phyloP scores from a whole-genome alignment of 2,113 vertebrate genomes.

The Macheiramphus alcinus region DNA sequence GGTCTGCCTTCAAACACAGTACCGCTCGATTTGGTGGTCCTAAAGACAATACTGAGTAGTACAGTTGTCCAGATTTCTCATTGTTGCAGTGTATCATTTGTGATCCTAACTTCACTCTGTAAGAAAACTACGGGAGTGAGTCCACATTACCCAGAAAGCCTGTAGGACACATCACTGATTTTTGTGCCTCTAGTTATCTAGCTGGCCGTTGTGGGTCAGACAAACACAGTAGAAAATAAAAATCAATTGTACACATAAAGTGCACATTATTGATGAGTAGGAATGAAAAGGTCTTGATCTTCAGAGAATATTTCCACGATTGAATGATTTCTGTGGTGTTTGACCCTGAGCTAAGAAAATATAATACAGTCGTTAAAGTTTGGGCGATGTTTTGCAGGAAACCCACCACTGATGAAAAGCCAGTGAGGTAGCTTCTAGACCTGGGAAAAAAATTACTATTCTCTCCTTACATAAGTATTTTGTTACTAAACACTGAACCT shows the following conservation, averaged over 20 bases:
- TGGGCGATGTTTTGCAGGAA: not conserved
- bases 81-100: not conserved
- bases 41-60: not conserved
- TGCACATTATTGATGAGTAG: conserved; percentile 4
- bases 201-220: not conserved
- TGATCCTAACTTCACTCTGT: not conserved
- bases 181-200: not conserved
- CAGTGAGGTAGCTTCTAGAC: not conserved
- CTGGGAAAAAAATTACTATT: not conserved
- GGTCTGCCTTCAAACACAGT: not conserved
- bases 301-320: not conserved
- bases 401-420: not conserved
- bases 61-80: not conserved
- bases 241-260: conserved; percentile 41
- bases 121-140: not conserved
- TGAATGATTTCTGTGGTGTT: not conserved
- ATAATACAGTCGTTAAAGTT: not conserved
- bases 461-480: not conserved
- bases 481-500: not conserved
- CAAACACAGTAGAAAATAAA: not conserved
- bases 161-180: not conserved
- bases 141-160: not conserved
- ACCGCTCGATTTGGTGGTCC: fast-evolving
- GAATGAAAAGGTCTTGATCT: conserved; percentile 46
- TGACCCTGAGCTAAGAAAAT: not conserved